Conservation (phyloP, 35 echinoderm and acorn worm species). For the Holothuria glaberrima region DNA sequence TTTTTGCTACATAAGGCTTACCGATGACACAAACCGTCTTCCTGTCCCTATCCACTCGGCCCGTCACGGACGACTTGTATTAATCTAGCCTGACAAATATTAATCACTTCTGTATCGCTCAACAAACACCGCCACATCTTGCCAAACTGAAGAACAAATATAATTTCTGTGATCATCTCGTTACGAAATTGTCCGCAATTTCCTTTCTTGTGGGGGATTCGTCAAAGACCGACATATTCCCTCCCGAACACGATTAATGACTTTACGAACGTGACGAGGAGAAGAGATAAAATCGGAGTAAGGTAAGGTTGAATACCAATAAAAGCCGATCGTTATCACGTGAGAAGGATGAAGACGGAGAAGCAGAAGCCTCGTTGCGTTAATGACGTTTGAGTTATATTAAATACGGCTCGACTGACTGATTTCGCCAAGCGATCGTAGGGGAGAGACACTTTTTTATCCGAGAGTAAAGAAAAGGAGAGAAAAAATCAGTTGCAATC, state of each 20-base stretch:
- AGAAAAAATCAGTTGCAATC: no score
- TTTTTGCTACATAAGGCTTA: constrained; percentile 27
- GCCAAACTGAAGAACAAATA: constrained; percentile 36
- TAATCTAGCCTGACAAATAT: constrained; percentile 29
- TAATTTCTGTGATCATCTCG: constrained; percentile 41
- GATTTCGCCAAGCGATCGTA: constrained; percentile 17
- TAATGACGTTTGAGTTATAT: constrained; percentile 35
- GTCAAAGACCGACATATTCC: background rate
- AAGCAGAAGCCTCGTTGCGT: constrained; percentile 22
- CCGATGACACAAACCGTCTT: background rate
- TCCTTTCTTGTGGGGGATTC: background rate
- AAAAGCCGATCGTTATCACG: constrained; percentile 27
- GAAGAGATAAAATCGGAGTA: constrained; percentile 23
- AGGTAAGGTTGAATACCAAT: constrained; percentile 31
- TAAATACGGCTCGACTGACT: constrained; percentile 34
- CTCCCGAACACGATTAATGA: constrained; percentile 35
- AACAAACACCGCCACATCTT: constrained; percentile 42
- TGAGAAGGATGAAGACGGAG: background rate
- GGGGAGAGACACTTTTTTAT: no score
- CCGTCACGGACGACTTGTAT: constrained; percentile 25
- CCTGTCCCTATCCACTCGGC: background rate
- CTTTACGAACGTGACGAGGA: constrained; percentile 35
- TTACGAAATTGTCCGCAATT: constrained; percentile 48
- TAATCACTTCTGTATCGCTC: constrained; percentile 25
- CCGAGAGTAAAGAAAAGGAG: no score